Conservation (phyloP, 2,888 invertebrate genomes). For the Gnatocerus cornutus region DNA sequence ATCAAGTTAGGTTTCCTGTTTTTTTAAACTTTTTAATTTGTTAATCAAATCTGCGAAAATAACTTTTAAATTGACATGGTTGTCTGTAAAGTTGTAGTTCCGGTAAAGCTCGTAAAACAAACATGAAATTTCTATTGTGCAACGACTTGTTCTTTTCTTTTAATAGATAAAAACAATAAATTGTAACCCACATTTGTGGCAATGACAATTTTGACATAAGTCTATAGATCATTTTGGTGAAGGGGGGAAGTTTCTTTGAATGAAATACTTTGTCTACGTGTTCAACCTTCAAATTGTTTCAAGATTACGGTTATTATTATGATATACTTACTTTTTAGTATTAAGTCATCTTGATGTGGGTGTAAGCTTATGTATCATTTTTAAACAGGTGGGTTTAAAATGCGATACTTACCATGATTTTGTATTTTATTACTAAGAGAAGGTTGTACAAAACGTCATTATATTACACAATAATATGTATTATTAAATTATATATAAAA, state of each 20-base stretch:
- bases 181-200: neutral
- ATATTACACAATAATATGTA: slow-evolving; percentile 40
- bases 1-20: no score
- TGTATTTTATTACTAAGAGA: no score
- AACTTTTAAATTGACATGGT: no score
- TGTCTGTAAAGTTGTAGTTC: no score
- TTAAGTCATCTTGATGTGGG: slow-evolving; percentile 2
- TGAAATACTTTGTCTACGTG: neutral
- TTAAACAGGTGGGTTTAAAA: neutral
- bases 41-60: no score
- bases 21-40: no score
- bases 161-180: neutral
- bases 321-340: neutral
- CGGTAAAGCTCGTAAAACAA: no score
- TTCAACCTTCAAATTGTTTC: slow-evolving; percentile 4
- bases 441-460: slow-evolving; percentile 32
- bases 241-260: slow-evolving; percentile 6
- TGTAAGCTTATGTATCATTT: slow-evolving; percentile 2
- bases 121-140: no score
- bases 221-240: neutral
- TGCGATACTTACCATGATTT: no score
- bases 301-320: neutral
- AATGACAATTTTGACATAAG: neutral
- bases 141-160: no score
- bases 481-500: slow-evolving; percentile 48